Conservation (phyloP, 2,113 vertebrate genomes). For the Telmatochromis bifrenatus region DNA sequence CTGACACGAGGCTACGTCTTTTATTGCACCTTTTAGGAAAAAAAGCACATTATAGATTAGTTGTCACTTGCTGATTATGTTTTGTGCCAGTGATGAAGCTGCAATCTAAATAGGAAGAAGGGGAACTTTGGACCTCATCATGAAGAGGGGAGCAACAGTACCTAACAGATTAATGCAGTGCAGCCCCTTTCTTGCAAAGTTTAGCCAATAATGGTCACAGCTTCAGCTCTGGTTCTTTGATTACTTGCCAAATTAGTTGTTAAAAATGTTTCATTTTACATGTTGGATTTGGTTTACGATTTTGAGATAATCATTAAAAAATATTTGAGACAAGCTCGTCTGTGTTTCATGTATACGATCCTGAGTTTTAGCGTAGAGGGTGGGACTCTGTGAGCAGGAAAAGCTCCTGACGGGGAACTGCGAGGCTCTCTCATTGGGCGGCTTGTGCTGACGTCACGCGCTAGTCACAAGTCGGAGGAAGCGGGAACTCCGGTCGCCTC, state of each 20-base stretch:
- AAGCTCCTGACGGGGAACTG: not conserved
- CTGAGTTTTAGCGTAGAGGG: not conserved
- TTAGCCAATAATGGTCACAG: not conserved
- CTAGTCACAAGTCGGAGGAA: constrained; percentile 4
- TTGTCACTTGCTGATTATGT: not conserved
- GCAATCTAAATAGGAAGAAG: not conserved
- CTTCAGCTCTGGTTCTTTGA: not conserved
- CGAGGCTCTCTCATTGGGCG: not conserved
- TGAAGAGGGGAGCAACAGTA: not conserved
- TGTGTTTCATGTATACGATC: not conserved
- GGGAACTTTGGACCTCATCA: not conserved
- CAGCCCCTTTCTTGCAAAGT: not conserved
- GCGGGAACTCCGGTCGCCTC: constrained; percentile 21
- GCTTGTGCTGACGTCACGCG: not conserved
- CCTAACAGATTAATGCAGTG: not conserved
- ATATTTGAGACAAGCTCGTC: not conserved
- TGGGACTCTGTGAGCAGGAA: not conserved
- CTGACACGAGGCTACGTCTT: not conserved
- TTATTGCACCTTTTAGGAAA: constrained; percentile 3
- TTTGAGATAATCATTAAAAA: constrained; percentile 36
- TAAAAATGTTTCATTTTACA: constrained; percentile 6
- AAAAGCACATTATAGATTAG: constrained; percentile 5
- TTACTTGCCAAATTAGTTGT: constrained; percentile 42
- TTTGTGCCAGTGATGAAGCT: not conserved
- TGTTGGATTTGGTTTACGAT: constrained; percentile 11